These are phyloP conservation scores for Enteromius viviparus DNA, from an alignment of 2,797 vertebrate species.

Conservation along the genomic window DNA sequence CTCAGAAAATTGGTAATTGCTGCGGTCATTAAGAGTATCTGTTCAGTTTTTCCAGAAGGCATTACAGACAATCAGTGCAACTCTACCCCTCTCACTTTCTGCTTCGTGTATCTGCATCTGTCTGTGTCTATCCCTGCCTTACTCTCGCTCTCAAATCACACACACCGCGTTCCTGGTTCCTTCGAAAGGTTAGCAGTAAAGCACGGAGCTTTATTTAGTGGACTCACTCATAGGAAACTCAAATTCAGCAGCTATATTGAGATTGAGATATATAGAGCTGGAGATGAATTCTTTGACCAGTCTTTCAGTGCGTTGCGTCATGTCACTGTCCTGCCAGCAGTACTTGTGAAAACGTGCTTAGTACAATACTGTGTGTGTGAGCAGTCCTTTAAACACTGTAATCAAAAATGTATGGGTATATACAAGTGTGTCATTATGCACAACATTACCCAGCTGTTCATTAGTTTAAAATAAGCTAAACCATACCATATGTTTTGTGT, in stretches of 20 bases:
- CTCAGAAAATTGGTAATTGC: constrained; percentile 40
- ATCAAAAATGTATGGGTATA: not conserved
- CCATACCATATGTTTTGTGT: not conserved
- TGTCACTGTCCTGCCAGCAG: constrained; percentile 59
- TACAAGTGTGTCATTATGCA: not conserved
- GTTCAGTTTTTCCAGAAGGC: constrained; percentile 35
- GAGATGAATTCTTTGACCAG: constrained; percentile 61
- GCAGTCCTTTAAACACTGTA: not conserved
- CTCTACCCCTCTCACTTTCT: constrained; percentile 28
- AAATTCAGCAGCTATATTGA: constrained; percentile 68
- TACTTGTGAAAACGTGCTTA: constrained; percentile 18
- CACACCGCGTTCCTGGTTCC: constrained; percentile 72
- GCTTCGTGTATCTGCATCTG: constrained; percentile 25
- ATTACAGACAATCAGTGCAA: constrained; percentile 42
- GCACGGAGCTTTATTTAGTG: constrained; percentile 79
- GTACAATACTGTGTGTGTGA: not conserved
- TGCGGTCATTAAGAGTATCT: not conserved
- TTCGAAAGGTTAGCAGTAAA: constrained; percentile 76
- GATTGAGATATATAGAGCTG: constrained; percentile 42
- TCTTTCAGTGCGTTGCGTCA: constrained; percentile 79
- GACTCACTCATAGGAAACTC: constrained; percentile 61
- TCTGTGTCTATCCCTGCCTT: constrained; percentile 34
- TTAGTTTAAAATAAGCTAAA: not conserved
- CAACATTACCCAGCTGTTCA: not conserved
- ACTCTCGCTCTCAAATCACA: constrained; percentile 65